phyloP scores from a whole-genome alignment of 1,140 invertebrate species.

The Whitmania pigra region DNA sequence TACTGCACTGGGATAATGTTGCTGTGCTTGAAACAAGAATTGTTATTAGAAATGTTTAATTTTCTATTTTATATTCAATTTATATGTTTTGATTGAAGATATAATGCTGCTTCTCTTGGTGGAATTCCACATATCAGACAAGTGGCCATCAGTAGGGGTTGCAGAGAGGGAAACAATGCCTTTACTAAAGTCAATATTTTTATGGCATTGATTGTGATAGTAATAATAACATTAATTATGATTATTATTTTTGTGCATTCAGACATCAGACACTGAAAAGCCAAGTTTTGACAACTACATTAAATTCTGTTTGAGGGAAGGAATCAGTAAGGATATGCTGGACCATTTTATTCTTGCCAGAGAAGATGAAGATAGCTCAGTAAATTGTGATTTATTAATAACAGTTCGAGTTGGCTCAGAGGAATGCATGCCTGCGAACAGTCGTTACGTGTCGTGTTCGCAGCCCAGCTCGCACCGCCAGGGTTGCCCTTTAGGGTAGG shows the following conservation, averaged over 20 bases:
- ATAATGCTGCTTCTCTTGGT: slow-evolving; percentile 40
- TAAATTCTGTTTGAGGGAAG: slow-evolving; percentile 25
- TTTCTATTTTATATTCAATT: neutral
- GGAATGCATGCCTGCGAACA: no score
- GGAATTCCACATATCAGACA: slow-evolving; percentile 32
- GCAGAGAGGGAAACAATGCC: slow-evolving; percentile 45
- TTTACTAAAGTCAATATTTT: slow-evolving; percentile 38
- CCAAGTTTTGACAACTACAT: slow-evolving; percentile 10
- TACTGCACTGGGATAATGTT: neutral
- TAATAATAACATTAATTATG: neutral
- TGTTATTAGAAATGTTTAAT: neutral
- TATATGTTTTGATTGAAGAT: slow-evolving; percentile 22
- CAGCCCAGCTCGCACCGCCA: no score
- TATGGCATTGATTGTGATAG: slow-evolving; percentile 25
- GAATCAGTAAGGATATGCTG: slow-evolving; percentile 28
- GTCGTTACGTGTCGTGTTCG: no score
- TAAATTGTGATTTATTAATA: no score
- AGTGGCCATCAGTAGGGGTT: slow-evolving; percentile 40
- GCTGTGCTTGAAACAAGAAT: neutral
- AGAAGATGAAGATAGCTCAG: slow-evolving; percentile 26
- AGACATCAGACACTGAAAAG: no score
- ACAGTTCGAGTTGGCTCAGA: no score
- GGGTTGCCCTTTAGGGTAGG: no score
- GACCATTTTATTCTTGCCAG: slow-evolving; percentile 26
- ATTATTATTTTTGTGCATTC: no score